Conservation (phyloP, 2,113 vertebrate genomes). For the Probosciger aterrimus region DNA sequence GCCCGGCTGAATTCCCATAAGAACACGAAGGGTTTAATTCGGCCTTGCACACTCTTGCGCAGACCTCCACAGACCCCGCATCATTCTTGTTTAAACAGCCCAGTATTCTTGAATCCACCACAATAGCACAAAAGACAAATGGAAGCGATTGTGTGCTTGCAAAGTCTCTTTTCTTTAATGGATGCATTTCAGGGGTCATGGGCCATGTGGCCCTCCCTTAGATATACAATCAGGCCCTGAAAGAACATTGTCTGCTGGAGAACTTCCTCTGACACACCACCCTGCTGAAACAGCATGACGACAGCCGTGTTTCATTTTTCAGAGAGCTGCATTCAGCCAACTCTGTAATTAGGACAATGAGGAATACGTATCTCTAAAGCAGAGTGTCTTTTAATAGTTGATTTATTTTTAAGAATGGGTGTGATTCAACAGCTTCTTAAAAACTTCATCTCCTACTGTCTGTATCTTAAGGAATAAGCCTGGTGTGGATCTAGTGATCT, state of each 20-base stretch:
- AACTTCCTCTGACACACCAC: slow-evolving; percentile 50
- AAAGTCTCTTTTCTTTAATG: neutral
- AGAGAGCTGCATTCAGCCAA: neutral
- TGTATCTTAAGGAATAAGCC: neutral
- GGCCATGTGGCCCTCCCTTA: slow-evolving; percentile 47
- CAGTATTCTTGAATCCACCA: neutral
- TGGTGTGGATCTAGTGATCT: neutral
- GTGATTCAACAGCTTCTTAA: neutral
- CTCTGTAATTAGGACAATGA: slow-evolving; percentile 35
- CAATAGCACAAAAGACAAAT: slow-evolving; percentile 22
- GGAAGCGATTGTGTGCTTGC: neutral
- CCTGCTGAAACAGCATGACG: slow-evolving; percentile 39
- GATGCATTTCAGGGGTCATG: slow-evolving; percentile 22
- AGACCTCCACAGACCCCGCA: neutral
- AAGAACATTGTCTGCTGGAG: slow-evolving; percentile 48
- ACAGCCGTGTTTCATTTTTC: neutral
- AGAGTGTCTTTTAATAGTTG: neutral
- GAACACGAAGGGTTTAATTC: neutral
- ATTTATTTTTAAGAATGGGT: slow-evolving; percentile 53
- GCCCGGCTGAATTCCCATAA: neutral
- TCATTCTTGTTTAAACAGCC: neutral
- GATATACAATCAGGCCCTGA: slow-evolving; percentile 22
- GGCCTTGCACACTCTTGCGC: neutral
- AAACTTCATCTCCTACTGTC: slow-evolving; percentile 28
- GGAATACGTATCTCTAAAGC: neutral